Percentiles rank a stretch among this genome's conserved stretches.
phyloP scores from a whole-genome alignment of 2,797 vertebrate genomes.

The Lepilemur ruficaudatus region DNA sequence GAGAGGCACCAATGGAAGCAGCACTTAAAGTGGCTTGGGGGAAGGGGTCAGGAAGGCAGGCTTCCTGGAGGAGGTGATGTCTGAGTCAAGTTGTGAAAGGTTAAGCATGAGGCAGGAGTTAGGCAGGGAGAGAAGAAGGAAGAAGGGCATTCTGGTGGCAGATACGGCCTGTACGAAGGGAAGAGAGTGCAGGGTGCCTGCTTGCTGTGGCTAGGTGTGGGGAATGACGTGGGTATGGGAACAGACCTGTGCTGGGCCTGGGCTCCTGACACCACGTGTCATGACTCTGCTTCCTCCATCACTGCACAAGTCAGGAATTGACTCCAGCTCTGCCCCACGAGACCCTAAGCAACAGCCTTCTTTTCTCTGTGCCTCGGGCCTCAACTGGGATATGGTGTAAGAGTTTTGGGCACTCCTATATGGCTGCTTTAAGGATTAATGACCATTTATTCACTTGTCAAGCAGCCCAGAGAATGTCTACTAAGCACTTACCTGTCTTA shows the following conservation, averaged over 20 bases:
- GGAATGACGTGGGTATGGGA: neutral
- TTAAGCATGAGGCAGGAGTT: neutral
- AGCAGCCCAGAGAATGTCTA: neutral
- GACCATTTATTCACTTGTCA: neutral
- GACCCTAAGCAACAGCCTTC: neutral
- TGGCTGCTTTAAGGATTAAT: neutral
- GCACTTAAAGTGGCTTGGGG: neutral
- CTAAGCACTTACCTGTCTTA: neutral
- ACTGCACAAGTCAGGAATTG: neutral
- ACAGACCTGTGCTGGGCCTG: neutral
- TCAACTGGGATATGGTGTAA: neutral
- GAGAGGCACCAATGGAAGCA: neutral
- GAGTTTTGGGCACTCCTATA: neutral
- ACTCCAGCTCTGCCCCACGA: accelerated
- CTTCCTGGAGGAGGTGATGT: neutral
- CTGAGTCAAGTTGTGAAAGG: neutral
- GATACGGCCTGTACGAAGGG: neutral
- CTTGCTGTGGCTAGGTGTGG: too few species aligned
- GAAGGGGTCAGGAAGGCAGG: neutral
- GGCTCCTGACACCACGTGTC: neutral
- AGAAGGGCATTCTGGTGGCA: neutral
- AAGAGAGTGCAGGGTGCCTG: neutral
- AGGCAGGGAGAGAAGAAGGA: neutral
- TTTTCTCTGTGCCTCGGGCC: neutral
- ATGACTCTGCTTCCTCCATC: neutral